A percentile compares a stretch with the other conserved stretches of the same genome.
These are phyloP conservation scores for Heliopora coerulea DNA, from an alignment of 92 coral and sea anemone species.

Conservation along the genomic window DNA sequence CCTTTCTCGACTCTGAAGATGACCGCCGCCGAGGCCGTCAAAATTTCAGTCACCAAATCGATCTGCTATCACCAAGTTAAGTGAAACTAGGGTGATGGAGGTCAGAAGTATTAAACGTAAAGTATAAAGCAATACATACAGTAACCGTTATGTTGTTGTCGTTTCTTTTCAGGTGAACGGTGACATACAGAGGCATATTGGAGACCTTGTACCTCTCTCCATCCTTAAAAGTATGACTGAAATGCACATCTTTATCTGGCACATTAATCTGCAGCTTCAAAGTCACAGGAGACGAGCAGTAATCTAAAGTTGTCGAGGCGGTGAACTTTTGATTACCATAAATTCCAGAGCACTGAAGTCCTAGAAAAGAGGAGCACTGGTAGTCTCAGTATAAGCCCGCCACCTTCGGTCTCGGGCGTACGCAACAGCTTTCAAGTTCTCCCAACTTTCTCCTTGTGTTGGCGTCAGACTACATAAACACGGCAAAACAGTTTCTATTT, in stretches of 20 bases:
- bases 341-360: not conserved
- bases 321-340: not conserved
- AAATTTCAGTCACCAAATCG: too few species aligned
- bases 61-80: too few species aligned
- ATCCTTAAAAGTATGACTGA: not conserved
- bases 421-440: too few species aligned
- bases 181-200: not conserved
- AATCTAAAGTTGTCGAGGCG: not conserved
- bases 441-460: too few species aligned
- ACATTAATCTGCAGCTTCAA: not conserved
- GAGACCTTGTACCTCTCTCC: not conserved
- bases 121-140: not conserved
- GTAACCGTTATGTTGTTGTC: not conserved
- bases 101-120: not conserved
- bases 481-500: too few species aligned
- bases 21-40: too few species aligned
- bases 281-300: not conserved
- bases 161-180: not conserved
- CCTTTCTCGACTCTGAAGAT: too few species aligned
- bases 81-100: too few species aligned
- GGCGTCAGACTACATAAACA: too few species aligned
- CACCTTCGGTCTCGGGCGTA: too few species aligned
- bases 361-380: too few species aligned
- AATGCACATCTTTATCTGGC: not conserved
- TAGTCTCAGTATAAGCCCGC: too few species aligned